Evolutionary conservation across 1,140 invertebrate genomes (phyloP), one percentile per base, ranked within the genome.

Genomic region (Pinna nobilis): DNA sequence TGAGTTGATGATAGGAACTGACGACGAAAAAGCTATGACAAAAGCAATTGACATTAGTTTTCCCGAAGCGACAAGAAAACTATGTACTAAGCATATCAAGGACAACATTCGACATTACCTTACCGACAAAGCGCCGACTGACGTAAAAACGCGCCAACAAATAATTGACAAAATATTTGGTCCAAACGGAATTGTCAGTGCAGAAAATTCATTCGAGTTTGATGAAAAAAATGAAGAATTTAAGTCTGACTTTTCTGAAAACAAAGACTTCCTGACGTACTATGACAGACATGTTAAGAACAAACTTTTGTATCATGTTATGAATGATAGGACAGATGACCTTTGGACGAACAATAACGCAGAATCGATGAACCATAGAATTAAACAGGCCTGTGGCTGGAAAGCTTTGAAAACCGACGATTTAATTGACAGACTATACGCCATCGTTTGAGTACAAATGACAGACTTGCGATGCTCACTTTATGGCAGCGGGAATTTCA

Each of bases 81-180:
- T 72, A 18, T 77, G 70, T 30, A 72, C 69, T 5, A 77, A 73
- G 37, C 75, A 77, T 59, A 33, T 73, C 3, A 77, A 71, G 30
- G 75, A 73, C 39, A 77, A 70, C 50, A 20, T 73, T 1, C 35
- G 33, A 11, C 57, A 60, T 20, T 47, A 77, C 33, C 33, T 77
- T 30, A 69, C 63, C 7, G 35, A 76, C 37, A 77, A 69, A 32
- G 33, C 51, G 20, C 49, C 64, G 4, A 50, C 32, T n/a, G 9
- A 32, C n/a, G 37, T n/a, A 3, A 57, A 63, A 37, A 32, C 61
- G 15, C 37, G 69, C 25, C 37, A 50, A 5, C 1, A 47, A 4
- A 49, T 77, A 0, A 41, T 59, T 3, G 28, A 68, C 15, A 25
- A 18, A 2, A 67, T 68, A 9, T 53, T 72, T 57, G 74, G 74